Evolutionary conservation across 2,113 vertebrate species (phyloP), one percentile per base, ranked within the genome.

Genomic region (Neoarius graeffei): DNA sequence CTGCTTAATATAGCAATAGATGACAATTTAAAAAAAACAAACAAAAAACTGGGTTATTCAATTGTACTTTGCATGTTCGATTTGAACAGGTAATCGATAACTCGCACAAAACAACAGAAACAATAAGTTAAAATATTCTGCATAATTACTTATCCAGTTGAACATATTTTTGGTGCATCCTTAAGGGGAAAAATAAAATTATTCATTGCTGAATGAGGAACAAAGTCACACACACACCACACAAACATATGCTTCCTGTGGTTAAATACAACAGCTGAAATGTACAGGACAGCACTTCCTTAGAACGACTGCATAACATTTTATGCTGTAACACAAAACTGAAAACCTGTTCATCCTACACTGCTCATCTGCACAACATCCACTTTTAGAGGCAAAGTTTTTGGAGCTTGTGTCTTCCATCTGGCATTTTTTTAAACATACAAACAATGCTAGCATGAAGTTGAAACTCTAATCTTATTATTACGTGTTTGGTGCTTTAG

Each of bases 401-500:
- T 81, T 69, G 83, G 62, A 77, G 69, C 48, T 67, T 30, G 3
- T 76, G 71, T 88, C 59, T 79, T 50, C 25, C n/a, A 83, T 62
- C 71, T 81, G 56, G 56, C 56, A 42, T 60, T 80, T 27, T 35
- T 56, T 35, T 76, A 4, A 42, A 85, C 76, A 86, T 30, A 76
- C 27, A 74, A 89, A 59, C n/a, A 82, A 14, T 27, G 42, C 66
- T 35, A 42, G 50, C 66, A 74, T 87, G 76, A 83, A 88, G 81
- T 73, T 9, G 81, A 76, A 48, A 85, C 83, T 57, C 83, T 81
- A 90, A 81, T 90, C 84, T 84, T 27, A 87, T 87, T 83, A 83
- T 83, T 83, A 85, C 30, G 14, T 6, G 35, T 79, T 79, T 25
- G 57, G 27, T 80, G 64, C 27, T 81, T 50, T 42, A 66, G 69